Conservation (phyloP, 2,113 vertebrate genomes). For the Heloderma charlesbogerti region DNA sequence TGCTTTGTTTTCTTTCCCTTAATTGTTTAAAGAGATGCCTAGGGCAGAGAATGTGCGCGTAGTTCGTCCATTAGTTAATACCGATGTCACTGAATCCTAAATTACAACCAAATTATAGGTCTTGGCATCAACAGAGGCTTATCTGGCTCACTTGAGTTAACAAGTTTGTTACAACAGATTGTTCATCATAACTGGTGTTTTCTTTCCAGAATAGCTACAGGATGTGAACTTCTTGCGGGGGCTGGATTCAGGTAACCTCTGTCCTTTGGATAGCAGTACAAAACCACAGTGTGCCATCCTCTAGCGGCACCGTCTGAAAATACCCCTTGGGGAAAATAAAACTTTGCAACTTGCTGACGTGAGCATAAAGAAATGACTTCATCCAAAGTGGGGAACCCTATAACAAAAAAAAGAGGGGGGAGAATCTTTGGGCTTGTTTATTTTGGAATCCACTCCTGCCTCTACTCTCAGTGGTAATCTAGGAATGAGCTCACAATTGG, state of each 20-base stretch:
- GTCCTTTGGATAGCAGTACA: conserved; percentile 29
- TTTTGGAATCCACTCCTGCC: conserved; percentile 75
- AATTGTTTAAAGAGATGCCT: conserved; percentile 27
- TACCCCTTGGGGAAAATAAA: conserved; percentile 44
- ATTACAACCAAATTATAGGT: conserved; percentile 66
- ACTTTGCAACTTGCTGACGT: conserved; percentile 56
- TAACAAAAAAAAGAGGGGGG: conserved; percentile 66
- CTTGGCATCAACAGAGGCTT: conserved; percentile 50
- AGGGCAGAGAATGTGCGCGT: conserved; percentile 50
- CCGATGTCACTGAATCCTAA: conserved; percentile 61
- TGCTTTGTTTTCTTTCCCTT: conserved; percentile 46
- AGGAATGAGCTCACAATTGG: conserved; percentile 84
- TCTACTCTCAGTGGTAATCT: conserved; percentile 79
- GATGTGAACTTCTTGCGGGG: conserved; percentile 9
- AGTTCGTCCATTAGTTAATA: conserved; percentile 63
- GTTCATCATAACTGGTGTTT: conserved; percentile 42
- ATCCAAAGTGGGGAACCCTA: conserved; percentile 73
- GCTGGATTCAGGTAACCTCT: conserved; percentile 31
- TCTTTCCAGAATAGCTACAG: conserved; percentile 39
- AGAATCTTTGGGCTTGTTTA: conserved; percentile 78
- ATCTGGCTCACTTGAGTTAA: conserved; percentile 43
- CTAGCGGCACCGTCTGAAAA: conserved; percentile 34
- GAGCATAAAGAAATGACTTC: conserved; percentile 70
- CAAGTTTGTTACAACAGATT: conserved; percentile 59
- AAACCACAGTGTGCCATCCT: conserved; percentile 14